These are phyloP conservation scores for Sylvia borin DNA, from an alignment of 2,797 vertebrate species.

Conservation along the genomic window DNA sequence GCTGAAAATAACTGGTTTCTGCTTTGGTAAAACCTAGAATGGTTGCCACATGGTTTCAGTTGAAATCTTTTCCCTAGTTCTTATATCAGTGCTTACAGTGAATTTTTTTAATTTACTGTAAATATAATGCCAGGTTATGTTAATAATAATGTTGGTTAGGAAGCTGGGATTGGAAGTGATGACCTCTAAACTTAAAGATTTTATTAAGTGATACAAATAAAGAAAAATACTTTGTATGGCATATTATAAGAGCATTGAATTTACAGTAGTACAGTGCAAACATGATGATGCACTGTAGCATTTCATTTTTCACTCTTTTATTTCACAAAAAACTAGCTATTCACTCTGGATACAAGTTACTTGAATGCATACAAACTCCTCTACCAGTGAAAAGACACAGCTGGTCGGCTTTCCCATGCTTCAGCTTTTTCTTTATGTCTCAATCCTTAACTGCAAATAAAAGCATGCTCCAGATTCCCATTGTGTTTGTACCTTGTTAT, in stretches of 20 bases:
- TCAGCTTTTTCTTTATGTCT: neutral
- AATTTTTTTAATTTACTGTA: neutral
- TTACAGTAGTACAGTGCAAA: neutral
- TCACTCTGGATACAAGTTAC: neutral
- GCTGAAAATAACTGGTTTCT: constrained; percentile 12
- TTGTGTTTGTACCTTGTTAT: neutral
- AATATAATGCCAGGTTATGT: neutral
- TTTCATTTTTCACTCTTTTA: neutral
- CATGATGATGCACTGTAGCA: neutral
- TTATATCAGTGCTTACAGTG: neutral
- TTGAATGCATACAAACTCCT: neutral
- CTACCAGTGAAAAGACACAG: neutral
- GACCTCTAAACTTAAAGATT: neutral
- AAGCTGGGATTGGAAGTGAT: neutral
- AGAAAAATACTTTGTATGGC: neutral
- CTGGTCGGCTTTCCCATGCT: neutral
- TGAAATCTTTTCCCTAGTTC: neutral
- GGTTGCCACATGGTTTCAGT: neutral
- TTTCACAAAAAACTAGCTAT: neutral
- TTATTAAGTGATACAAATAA: neutral
- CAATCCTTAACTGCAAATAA: neutral
- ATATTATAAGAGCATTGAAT: neutral
- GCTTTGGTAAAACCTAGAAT: neutral
- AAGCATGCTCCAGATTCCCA: neutral
- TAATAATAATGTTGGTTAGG: neutral